Evolutionary conservation across 2,797 vertebrate genomes (phyloP), one percentile per base, ranked within the genome.

Genomic region (Trachurus trachurus): DNA sequence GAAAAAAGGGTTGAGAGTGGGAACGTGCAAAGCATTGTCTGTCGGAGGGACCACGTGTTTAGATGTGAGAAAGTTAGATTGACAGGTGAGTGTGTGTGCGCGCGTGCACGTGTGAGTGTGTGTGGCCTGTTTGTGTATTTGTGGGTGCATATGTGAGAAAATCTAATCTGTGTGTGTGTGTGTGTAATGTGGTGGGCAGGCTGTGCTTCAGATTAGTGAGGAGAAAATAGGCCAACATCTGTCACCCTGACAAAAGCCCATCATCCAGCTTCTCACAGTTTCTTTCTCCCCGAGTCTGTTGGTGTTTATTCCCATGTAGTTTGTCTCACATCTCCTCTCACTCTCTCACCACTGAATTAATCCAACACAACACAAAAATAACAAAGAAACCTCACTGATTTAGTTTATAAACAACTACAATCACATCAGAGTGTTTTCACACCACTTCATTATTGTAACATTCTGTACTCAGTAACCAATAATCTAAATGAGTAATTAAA

Each of bases 161-260:
- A 40, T 40, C 39, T 40, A 40, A 40, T 26, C 50, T 66, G 47
- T 62, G 74, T n/a, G 21, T 66, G 47, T 62, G 74, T n/a, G 21
- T 85, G 73, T 73, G 82, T 56, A 56, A 60, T 77, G 78, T 66
- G 81, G 71, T 65, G 77, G 85, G 54, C 53, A 44, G 75, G 83
- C 57, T 72, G 69, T 58, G 84, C 73, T 78, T 88, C 66, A 84
- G 91, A 93, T 94, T 93, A 92, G 89, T 67, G 65, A 65, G 64
- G 80, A 87, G 79, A 80, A 91, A 94, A 88, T 93, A 92, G 92
- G 92, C 87, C 93, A 93, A 90, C 92, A 94, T 94, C 93, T 94
- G 92, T 93, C 91, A 89, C 82, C 66, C 81, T 81, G 86, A 88
- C 83, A 82, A 88, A 94, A 89, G 83, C 88, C 64, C 71, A 65